Evolutionary conservation across 2,888 invertebrate genomes (phyloP).

Genomic region (Drosophila neotestacea): DNA sequence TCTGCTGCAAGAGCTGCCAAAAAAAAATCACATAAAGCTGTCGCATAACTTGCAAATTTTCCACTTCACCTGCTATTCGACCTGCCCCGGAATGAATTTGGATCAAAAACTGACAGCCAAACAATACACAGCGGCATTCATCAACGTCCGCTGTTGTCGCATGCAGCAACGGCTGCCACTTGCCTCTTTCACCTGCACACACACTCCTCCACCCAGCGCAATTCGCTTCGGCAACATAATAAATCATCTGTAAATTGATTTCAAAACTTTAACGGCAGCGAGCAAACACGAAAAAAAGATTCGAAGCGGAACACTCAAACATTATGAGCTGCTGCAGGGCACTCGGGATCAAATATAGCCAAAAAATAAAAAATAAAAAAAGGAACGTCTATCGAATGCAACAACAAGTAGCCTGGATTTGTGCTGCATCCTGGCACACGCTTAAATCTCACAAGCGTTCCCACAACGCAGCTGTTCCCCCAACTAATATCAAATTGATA

Average conservation of each 20-base stretch:
- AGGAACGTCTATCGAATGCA: not conserved
- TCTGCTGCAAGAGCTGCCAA: constrained; percentile 13
- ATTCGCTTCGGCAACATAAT: constrained; percentile 59
- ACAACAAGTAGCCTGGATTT: constrained; percentile 25
- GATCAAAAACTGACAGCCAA: constrained; percentile 74
- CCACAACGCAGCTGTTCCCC: constrained; percentile 59
- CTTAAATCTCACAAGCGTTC: constrained; percentile 47
- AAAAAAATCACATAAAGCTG: constrained; percentile 50
- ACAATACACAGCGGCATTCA: constrained; percentile 78
- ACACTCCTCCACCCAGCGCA: not conserved
- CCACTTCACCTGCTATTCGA: constrained; percentile 70
- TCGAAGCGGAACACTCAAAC: constrained; percentile 25
- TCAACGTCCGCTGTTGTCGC: constrained; percentile 70
- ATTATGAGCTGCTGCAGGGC: constrained; percentile 52
- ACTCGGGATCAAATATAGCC: constrained; percentile 39
- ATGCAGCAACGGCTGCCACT: constrained; percentile 47
- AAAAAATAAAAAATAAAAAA: constrained; percentile 21
- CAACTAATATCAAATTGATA: constrained; percentile 81
- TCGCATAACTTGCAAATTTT: constrained; percentile 76
- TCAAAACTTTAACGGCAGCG: constrained; percentile 65
- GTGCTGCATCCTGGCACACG: constrained; percentile 60
- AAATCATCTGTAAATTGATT: constrained; percentile 80
- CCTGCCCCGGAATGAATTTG: constrained; percentile 56
- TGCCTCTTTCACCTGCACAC: not conserved
- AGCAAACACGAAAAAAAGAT: constrained; percentile 35